Base-by-base conservation (phyloP, 37 sponge, comb jelly and placozoan genomes). In the Tethya wilhelma region DNA sequence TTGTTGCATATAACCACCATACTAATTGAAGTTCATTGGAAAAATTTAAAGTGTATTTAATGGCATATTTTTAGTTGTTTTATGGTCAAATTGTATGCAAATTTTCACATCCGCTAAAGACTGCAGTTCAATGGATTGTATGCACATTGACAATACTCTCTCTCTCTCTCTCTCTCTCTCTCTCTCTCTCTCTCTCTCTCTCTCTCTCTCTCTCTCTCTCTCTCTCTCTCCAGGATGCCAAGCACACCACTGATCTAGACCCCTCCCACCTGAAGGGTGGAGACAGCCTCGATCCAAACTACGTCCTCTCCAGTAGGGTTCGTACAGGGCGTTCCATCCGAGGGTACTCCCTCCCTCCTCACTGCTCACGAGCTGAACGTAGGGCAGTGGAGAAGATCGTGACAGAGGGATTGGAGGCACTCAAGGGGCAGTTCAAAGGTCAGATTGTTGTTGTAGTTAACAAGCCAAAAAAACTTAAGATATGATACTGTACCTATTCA, bases 181-280 rank as follows among this genome's bases (percentile, higher is more conserved):
- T 11, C 11, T 11, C 14, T 49, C 55, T 49, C 14, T 49, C 17
- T 49, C 62, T 17, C 11, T 60, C 38, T 29, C 36, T 76, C 36
- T 38, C 56, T 84, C 82, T n/a, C n/a, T n/a, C n/a, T n/a, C n/a
- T n/a, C n/a, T n/a, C n/a, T n/a, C n/a, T n/a, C n/a, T n/a, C n/a
- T n/a, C 85, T 7, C n/a, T n/a, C n/a, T n/a, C n/a, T n/a, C n/a
- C n/a, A n/a, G n/a, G n/a, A n/a, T n/a, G n/a, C n/a, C n/a, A 86
- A 75, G 58, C 93, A 93, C 85, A 79, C 31, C 68, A 77, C 94
- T 59, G 86, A 93, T 55, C 82, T 93, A 46, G 83, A 93, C 59
- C 75, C 87, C 40, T 30, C 32, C 41, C 70, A 91, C 64, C 73
- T 91, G 39, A 59, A 78, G 62, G 86, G 86, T 9, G 83, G 81